Percentiles rank a stretch among this genome's conserved stretches.
phyloP scores from a whole-genome alignment of 1,140 invertebrate genomes.

The Ceratina japonica region DNA sequence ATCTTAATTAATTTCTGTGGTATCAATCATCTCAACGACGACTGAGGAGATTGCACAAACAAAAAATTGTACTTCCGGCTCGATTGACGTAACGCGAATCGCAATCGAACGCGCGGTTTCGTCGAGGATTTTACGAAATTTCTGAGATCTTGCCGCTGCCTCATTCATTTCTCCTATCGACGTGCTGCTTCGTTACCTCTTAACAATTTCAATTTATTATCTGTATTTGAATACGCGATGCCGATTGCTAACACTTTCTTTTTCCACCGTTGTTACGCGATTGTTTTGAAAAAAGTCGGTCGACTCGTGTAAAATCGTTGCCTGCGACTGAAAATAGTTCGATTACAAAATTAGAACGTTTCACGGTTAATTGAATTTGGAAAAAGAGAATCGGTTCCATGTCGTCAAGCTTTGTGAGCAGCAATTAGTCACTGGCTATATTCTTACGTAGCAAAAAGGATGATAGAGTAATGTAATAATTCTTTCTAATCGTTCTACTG shows the following conservation, averaged over 20 bases:
- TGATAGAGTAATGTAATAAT: too few species aligned
- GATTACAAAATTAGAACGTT: constrained; percentile 14
- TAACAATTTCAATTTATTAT: neutral
- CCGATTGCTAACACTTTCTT: too few species aligned
- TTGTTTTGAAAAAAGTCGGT: neutral
- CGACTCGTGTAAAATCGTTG: neutral
- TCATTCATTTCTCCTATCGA: neutral
- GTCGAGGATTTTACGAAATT: constrained; percentile 22
- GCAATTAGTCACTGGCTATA: neutral
- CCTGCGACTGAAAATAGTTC: neutral
- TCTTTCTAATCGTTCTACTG: too few species aligned
- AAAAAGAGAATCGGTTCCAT: neutral
- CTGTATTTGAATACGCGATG: neutral
- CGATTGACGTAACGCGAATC: constrained; percentile 18
- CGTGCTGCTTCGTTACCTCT: neutral
- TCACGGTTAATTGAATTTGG: neutral
- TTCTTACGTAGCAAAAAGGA: too few species aligned
- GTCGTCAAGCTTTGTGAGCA: neutral
- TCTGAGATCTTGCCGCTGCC: constrained; percentile 7
- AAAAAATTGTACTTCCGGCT: constrained; percentile 34
- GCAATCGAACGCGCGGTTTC: neutral
- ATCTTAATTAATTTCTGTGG: neutral
- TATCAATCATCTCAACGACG: constrained; percentile 18
- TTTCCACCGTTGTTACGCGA: neutral
- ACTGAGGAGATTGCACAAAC: constrained; percentile 21